phyloP scores from a whole-genome alignment of 2,888 invertebrate species.

The Teleiodes luculella region DNA sequence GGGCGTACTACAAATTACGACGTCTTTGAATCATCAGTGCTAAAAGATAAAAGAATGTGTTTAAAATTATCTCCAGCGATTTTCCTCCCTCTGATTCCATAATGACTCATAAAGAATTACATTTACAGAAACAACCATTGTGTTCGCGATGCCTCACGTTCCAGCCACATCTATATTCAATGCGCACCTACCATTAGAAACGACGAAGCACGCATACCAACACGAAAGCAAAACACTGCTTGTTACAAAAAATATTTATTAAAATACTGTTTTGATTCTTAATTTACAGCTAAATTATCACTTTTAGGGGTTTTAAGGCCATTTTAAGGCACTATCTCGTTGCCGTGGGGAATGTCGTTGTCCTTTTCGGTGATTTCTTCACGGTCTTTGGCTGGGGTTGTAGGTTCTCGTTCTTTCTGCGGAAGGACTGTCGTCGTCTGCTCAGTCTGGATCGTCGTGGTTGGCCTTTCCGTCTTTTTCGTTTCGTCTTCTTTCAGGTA shows the following conservation, averaged over 20 bases:
- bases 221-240: constrained; percentile 45
- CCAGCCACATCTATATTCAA: constrained; percentile 16
- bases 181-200: constrained; percentile 15
- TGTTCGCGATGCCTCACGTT: constrained; percentile 6
- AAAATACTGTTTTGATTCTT: constrained; percentile 60
- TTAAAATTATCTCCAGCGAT: neutral
- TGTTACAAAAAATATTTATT: constrained; percentile 66
- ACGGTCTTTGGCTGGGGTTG: constrained; percentile 45
- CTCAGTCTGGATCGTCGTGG: constrained; percentile 23
- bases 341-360: constrained; percentile 62
- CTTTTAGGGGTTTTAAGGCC: constrained; percentile 44
- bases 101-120: constrained; percentile 7
- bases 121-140: constrained; percentile 12
- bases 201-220: constrained; percentile 14
- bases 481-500: constrained; percentile 36
- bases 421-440: neutral
- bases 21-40: constrained; percentile 2
- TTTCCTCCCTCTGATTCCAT: constrained; percentile 3
- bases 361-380: constrained; percentile 56
- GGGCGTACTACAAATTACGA: neutral
- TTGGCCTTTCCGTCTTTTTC: constrained; percentile 1
- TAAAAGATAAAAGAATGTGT: constrained; percentile 3
- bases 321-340: constrained; percentile 45
- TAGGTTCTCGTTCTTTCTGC: constrained; percentile 45
- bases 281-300: constrained; percentile 60